Base-by-base conservation (phyloP, 2,113 vertebrate genomes). In the Gobius niger region DNA sequence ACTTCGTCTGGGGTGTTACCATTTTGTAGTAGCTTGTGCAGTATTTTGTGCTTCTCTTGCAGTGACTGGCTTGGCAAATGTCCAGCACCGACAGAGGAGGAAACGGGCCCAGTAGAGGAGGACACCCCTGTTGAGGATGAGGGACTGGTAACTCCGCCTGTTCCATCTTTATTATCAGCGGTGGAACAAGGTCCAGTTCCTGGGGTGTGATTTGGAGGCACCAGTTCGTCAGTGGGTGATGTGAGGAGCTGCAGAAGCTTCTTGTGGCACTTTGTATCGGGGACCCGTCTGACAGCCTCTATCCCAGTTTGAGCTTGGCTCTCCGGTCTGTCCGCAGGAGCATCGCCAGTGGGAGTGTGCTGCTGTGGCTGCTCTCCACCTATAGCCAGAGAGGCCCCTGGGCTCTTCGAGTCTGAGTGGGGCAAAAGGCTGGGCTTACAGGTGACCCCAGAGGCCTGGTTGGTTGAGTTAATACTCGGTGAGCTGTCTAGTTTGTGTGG, bases 1-100 rank as follows among this genome's bases (percentile, higher is more conserved):
- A 99, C 96, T 52, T 99, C 98, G 1, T 97, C 97, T 0, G 98
- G 96, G 16, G 98, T 99, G 89, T 98, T 98, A 44, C 96, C 96
- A 6, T 99, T 98, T 88, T 98, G 95, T 70, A 99, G 89, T 77
- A 99, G 91, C 84, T 99, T 99, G 85, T 99, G 98, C 47, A 99
- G 93, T 88, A 99, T 99, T 68, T 96, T 95, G 88, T 99, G 98
- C 77, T 98, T 99, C 83, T 98, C 96, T 78, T 99, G 97, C 82
- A 99, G 85, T 19, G 96, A 93, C 0, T 92, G 93, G 75, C 94
- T 93, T 0, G 83, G n/a, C 18, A 89, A 81, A 14, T 95, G 93
- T 0, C 93, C 94, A 44, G 81, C 2, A 61, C 9, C 76, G 46
- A 82, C 84, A 0, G 94, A 93, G 12, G 96, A 95, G 10, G 94